A percentile compares a stretch with the other conserved stretches of the same genome.
Evolutionary conservation across 2,888 invertebrate genomes (phyloP).

Genomic region (Eurois occulta): DNA sequence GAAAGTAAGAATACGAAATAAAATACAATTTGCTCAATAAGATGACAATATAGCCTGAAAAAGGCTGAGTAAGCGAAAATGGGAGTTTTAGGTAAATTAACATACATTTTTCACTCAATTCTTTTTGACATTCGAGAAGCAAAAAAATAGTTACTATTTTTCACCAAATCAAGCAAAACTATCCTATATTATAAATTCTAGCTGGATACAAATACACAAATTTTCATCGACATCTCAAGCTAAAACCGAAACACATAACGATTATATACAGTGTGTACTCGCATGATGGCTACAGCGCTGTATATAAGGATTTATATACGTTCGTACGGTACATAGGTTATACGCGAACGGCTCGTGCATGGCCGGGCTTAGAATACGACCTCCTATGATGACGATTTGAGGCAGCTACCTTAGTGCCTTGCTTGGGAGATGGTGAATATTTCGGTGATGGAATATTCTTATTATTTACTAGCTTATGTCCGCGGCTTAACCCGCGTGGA

Average conservation of each 20-base stretch:
- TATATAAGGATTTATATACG: slow-evolving; percentile 68
- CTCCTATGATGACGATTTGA: slow-evolving; percentile 83
- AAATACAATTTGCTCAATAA: not conserved
- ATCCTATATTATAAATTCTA: not conserved
- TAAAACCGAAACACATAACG: slow-evolving; percentile 54
- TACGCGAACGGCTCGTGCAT: slow-evolving; percentile 81
- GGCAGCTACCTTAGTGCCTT: slow-evolving; percentile 59
- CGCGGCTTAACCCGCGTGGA: no score
- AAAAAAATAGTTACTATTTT: not conserved
- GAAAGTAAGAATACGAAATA: not conserved
- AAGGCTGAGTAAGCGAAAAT: not conserved
- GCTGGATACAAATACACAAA: slow-evolving; percentile 31
- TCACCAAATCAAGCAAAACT: not conserved
- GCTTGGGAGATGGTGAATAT: slow-evolving; percentile 42
- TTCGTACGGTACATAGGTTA: slow-evolving; percentile 71
- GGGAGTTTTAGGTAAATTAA: no score
- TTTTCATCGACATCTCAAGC: slow-evolving; percentile 57
- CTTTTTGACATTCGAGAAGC: not conserved
- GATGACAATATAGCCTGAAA: not conserved
- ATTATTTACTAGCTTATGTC: not conserved
- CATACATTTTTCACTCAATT: not conserved
- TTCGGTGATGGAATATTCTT: not conserved
- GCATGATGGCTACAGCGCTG: slow-evolving; percentile 56
- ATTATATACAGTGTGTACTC: slow-evolving; percentile 48
- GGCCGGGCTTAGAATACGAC: slow-evolving; percentile 84